phyloP scores from a whole-genome alignment of 2,797 vertebrate species.

The Triplophysa bombifrons region DNA sequence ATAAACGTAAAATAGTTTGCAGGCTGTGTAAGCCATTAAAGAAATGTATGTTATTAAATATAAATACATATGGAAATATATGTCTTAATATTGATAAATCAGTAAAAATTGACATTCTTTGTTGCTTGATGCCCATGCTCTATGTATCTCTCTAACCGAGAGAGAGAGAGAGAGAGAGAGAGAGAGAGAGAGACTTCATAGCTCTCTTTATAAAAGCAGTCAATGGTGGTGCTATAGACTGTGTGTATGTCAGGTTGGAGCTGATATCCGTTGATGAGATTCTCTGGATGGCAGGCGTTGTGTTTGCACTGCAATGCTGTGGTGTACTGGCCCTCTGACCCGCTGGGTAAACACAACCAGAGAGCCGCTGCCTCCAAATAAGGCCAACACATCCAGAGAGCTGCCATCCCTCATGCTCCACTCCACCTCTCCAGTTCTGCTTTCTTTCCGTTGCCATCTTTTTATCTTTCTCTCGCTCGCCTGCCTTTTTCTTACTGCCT shows the following conservation, averaged over 20 bases:
- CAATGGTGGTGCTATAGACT: neutral
- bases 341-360: constrained; percentile 48
- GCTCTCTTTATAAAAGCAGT: neutral
- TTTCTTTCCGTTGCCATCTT: constrained; percentile 34
- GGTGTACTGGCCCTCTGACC: constrained; percentile 48
- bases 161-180: neutral
- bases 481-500: neutral
- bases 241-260: constrained; percentile 39
- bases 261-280: constrained; percentile 9
- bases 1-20: too few relatives aligned
- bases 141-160: neutral
- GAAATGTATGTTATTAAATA: too few relatives aligned
- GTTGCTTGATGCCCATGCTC: too few relatives aligned
- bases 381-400: constrained; percentile 46
- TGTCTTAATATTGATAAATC: too few relatives aligned
- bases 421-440: constrained; percentile 7
- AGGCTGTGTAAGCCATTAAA: too few relatives aligned
- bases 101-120: too few relatives aligned
- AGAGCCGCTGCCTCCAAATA: constrained; percentile 54
- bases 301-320: constrained; percentile 45
- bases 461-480: neutral
- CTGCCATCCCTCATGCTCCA: constrained; percentile 27
- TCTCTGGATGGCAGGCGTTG: neutral
- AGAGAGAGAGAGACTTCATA: neutral
- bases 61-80: too few relatives aligned